These are phyloP conservation scores for Hydriomena furcata DNA, from an alignment of 2,888 invertebrate genomes.

Conservation along the genomic window DNA sequence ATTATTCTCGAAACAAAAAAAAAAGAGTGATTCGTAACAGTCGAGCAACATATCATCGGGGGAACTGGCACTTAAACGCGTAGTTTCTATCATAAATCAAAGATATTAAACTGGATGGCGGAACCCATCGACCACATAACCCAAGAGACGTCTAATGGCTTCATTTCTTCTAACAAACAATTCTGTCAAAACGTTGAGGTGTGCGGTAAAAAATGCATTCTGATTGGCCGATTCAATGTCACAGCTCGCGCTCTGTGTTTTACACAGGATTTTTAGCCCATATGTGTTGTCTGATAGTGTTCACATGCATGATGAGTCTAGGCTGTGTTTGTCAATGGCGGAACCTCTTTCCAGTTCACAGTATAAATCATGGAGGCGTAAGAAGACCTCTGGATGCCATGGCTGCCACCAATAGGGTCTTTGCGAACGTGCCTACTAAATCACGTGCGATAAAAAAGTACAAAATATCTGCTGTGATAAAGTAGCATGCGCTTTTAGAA, in stretches of 20 bases:
- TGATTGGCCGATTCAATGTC: too few species aligned
- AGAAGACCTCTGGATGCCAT: constrained; percentile 70
- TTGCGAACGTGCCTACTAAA: constrained; percentile 64
- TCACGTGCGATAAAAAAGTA: constrained; percentile 64
- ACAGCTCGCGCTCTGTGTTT: too few species aligned
- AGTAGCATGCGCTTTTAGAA: constrained; percentile 33
- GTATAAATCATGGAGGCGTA: constrained; percentile 78
- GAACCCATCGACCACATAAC: too few species aligned
- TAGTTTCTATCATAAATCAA: constrained; percentile 83
- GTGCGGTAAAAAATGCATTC: too few species aligned
- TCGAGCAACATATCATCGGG: constrained; percentile 77
- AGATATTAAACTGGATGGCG: constrained; percentile 82
- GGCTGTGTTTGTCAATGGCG: too few species aligned
- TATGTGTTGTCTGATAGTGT: too few species aligned
- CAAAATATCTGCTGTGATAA: constrained; percentile 43
- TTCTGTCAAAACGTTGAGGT: too few species aligned
- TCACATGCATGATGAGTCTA: too few species aligned
- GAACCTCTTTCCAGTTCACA: constrained; percentile 82
- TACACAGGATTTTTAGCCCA: too few species aligned
- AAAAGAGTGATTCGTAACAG: constrained; percentile 74
- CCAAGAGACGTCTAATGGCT: too few species aligned
- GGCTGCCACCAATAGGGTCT: constrained; percentile 71
- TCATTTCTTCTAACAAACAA: too few species aligned
- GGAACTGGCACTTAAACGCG: constrained; percentile 77
- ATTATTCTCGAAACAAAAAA: constrained; percentile 76